Conservation (phyloP, 1,140 invertebrate genomes). For the Gyrodactylus bullatarudis region DNA sequence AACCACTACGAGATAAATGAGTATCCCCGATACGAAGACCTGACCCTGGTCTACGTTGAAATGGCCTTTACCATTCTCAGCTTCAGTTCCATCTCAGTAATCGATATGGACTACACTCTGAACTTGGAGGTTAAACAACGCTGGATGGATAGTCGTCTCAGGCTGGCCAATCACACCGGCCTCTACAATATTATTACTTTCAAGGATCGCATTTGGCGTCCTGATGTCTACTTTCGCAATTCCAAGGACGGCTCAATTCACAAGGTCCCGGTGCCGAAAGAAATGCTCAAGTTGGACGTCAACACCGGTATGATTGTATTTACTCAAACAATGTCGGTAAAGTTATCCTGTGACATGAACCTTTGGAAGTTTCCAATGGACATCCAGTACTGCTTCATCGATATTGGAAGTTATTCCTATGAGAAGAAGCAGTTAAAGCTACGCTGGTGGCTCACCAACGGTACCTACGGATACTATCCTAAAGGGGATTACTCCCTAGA, state of each 20-base stretch:
- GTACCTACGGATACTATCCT: not conserved
- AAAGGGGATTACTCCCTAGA: not conserved
- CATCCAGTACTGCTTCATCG: not conserved
- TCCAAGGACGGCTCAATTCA: not conserved
- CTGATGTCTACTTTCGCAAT: not conserved
- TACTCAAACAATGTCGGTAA: not conserved
- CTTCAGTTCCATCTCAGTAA: not conserved
- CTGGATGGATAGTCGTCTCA: not conserved
- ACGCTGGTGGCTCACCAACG: not conserved
- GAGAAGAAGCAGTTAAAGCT: not conserved
- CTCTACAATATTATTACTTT: not conserved
- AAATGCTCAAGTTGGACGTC: not conserved
- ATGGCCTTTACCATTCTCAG: not conserved
- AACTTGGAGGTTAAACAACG: not conserved
- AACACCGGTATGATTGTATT: not conserved
- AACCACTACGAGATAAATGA: not conserved
- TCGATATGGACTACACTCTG: not conserved
- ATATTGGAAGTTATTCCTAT: conserved; percentile 1
- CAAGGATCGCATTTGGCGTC: not conserved
- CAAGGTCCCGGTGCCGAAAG: not conserved
- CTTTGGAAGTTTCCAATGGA: conserved; percentile 6
- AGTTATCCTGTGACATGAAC: not conserved
- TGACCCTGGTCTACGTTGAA: not conserved
- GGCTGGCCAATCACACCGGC: not conserved
- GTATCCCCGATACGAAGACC: not conserved